A percentile compares a stretch with the other conserved stretches of the same genome.
phyloP scores from a whole-genome alignment of 2,797 vertebrate genomes.

The Melanotaenia trifasciata region DNA sequence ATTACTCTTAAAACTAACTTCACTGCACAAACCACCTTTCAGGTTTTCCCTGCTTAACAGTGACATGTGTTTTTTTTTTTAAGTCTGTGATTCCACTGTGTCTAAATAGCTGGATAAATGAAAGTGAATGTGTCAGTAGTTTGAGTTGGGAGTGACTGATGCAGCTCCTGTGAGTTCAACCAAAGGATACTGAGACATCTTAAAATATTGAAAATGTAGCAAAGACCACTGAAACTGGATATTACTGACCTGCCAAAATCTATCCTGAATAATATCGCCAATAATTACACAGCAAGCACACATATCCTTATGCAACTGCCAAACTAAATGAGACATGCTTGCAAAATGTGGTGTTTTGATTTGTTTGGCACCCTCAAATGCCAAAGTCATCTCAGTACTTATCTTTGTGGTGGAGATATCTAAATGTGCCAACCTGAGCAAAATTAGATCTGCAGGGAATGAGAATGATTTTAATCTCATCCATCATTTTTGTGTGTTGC shows the following conservation, averaged over 20 bases:
- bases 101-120: slow-evolving; percentile 58
- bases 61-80: slow-evolving; percentile 48
- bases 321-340: slow-evolving; percentile 75
- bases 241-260: slow-evolving; percentile 67
- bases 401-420: slow-evolving; percentile 61
- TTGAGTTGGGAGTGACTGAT: slow-evolving; percentile 60
- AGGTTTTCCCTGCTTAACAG: slow-evolving; percentile 44
- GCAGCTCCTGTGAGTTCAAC: slow-evolving; percentile 67
- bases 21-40: slow-evolving; percentile 40
- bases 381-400: slow-evolving; percentile 70
- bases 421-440: slow-evolving; percentile 69
- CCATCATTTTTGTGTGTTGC: slow-evolving; percentile 48
- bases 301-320: slow-evolving; percentile 66
- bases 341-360: slow-evolving; percentile 75
- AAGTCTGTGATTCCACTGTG: slow-evolving; percentile 54
- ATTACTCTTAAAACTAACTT: slow-evolving; percentile 41
- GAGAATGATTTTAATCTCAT: slow-evolving; percentile 56
- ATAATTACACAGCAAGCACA: slow-evolving; percentile 66
- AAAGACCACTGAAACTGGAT: slow-evolving; percentile 56
- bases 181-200: slow-evolving; percentile 59
- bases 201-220: slow-evolving; percentile 55
- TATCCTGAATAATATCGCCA: slow-evolving; percentile 66
- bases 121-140: slow-evolving; percentile 48
- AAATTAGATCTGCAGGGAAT: slow-evolving; percentile 67
- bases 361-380: slow-evolving; percentile 74